Evolutionary conservation across 1,140 invertebrate genomes (phyloP).

Genomic region (Reticulitermes speratus): DNA sequence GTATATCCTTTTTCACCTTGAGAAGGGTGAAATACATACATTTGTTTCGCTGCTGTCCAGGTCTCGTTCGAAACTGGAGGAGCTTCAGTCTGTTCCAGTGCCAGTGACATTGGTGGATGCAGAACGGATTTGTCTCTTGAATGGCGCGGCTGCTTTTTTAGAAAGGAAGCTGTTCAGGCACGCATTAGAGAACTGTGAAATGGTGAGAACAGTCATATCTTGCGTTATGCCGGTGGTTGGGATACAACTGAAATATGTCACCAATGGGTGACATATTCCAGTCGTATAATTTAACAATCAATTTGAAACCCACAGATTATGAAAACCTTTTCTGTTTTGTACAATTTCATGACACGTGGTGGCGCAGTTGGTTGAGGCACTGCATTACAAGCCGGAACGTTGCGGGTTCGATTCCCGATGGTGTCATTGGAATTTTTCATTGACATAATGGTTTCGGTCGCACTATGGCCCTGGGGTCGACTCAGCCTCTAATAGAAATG

Average conservation of each 20-base stretch:
- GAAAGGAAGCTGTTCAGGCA: constrained; percentile 61
- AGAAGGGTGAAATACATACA: background rate
- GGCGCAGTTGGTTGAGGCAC: no score
- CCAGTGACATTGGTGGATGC: background rate
- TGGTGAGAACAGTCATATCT: constrained; percentile 50
- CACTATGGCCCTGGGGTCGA: no score
- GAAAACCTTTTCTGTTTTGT: background rate
- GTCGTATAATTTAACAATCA: background rate
- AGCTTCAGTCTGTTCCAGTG: background rate
- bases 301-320: background rate
- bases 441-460: no score
- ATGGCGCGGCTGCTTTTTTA: constrained; percentile 67
- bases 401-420: no score
- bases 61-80: background rate
- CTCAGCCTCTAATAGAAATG: no score
- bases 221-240: background rate
- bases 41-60: background rate
- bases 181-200: constrained; percentile 60
- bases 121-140: constrained; percentile 55
- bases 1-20: no score
- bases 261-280: background rate
- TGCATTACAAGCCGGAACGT: no score
- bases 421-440: no score
- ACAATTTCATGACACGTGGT: no score
- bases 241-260: no score